Conservation (phyloP, 92 coral and sea anemone genomes). For the Parazoanthus darwini region DNA sequence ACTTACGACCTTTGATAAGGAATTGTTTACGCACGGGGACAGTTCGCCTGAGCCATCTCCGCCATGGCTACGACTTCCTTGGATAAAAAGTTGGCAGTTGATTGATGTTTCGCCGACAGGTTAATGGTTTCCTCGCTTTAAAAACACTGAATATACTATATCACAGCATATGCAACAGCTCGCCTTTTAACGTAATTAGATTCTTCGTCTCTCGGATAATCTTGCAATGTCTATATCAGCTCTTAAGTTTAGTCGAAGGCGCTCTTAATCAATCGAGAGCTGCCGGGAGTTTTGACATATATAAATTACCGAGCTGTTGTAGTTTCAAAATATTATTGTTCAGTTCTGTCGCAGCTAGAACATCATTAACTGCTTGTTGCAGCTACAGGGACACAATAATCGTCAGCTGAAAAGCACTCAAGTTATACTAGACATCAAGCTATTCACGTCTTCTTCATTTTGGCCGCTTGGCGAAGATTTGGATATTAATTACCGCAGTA, state of each 20-base stretch:
- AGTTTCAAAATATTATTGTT: neutral
- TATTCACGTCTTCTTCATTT: conserved; percentile 2
- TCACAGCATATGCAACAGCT: neutral
- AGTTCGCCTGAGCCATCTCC: neutral
- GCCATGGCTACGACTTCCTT: neutral
- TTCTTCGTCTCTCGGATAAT: neutral
- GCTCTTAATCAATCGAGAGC: neutral
- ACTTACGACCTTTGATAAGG: neutral
- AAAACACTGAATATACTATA: neutral
- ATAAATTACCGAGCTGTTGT: neutral
- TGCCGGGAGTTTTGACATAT: neutral
- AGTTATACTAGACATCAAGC: neutral
- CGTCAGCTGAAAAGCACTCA: neutral
- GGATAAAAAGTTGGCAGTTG: neutral
- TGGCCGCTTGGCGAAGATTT: neutral
- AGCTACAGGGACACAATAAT: neutral
- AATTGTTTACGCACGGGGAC: neutral
- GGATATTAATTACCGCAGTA: conserved; percentile 13
- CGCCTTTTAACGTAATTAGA: neutral
- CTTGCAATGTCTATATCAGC: neutral
- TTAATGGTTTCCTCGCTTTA: neutral
- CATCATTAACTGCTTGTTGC: neutral
- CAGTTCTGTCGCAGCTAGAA: neutral
- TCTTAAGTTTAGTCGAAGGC: neutral
- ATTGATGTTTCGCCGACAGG: conserved; percentile 5